Conservation (phyloP, 2,888 invertebrate genomes). For the Xanthia togata region DNA sequence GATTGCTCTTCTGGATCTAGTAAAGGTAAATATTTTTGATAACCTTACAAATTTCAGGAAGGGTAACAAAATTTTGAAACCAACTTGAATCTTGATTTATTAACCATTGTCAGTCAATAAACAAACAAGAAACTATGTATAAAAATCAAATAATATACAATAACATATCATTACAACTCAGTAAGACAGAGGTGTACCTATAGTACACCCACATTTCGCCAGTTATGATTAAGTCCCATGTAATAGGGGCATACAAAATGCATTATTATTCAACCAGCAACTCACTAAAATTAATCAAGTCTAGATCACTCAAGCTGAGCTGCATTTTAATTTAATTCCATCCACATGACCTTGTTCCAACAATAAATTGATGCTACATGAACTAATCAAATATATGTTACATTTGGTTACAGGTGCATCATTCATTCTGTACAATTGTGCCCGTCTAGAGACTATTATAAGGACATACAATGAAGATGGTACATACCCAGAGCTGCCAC, state of each 20-base stretch:
- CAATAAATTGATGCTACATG: slow-evolving; percentile 12
- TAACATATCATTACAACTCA: too few species aligned
- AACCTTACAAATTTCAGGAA: too few species aligned
- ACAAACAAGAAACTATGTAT: too few species aligned
- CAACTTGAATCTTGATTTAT: too few species aligned
- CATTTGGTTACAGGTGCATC: slow-evolving; percentile 90
- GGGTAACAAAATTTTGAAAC: too few species aligned
- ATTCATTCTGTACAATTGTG: slow-evolving; percentile 95
- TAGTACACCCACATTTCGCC: too few species aligned
- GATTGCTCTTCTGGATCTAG: slow-evolving; percentile 85
- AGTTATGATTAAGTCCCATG: too few species aligned
- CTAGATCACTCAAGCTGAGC: neutral
- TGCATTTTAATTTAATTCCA: slow-evolving; percentile 9
- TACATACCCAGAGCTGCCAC: slow-evolving; percentile 91
- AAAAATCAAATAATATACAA: too few species aligned
- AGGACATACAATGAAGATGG: slow-evolving; percentile 91
- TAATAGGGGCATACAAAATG: neutral
- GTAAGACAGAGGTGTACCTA: too few species aligned
- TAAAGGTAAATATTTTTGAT: slow-evolving; percentile 83
- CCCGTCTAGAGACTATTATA: slow-evolving; percentile 92
- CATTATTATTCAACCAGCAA: neutral
- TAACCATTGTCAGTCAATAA: too few species aligned
- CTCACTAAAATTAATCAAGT: neutral
- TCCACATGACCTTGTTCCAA: slow-evolving; percentile 19
- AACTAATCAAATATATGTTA: slow-evolving; percentile 50